Evolutionary conservation across 1,140 invertebrate genomes (phyloP).

Genomic region (Trialeurodes vaporariorum): DNA sequence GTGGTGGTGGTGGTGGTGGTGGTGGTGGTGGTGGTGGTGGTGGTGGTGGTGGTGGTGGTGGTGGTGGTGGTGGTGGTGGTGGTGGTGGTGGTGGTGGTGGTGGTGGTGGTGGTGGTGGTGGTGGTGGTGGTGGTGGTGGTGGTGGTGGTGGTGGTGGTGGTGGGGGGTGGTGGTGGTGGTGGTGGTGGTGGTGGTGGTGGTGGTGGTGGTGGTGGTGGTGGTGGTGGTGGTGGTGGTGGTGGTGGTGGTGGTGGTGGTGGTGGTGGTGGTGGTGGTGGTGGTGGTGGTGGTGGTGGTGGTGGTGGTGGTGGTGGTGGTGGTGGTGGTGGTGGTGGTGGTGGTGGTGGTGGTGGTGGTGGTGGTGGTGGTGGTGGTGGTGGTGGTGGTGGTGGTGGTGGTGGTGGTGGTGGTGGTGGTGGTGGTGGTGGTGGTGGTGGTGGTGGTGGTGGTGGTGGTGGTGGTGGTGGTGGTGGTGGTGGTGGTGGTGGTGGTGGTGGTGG

Average conservation of each 20-base stretch:
- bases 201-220: constrained; percentile 16
- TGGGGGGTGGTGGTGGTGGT: constrained; percentile 10
- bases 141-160: constrained; percentile 16
- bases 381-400: constrained; percentile 4
- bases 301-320: too few relatives aligned
- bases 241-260: constrained; percentile 10
- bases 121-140: background rate
- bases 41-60: constrained; percentile 11
- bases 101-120: constrained; percentile 7
- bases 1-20: too few relatives aligned
- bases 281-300: too few relatives aligned
- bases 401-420: constrained; percentile 4
- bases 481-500: constrained; percentile 10
- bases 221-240: background rate
- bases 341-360: background rate
- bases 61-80: constrained; percentile 9
- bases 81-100: constrained; percentile 5
- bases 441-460: constrained; percentile 4
- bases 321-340: constrained; percentile 11
- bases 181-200: constrained; percentile 14
- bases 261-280: constrained; percentile 4
- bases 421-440: constrained; percentile 1
- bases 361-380: background rate
- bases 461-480: constrained; percentile 13
- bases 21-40: constrained; percentile 15